Conservation (phyloP, 2,797 vertebrate species). For the Sebastes wilsoni region DNA sequence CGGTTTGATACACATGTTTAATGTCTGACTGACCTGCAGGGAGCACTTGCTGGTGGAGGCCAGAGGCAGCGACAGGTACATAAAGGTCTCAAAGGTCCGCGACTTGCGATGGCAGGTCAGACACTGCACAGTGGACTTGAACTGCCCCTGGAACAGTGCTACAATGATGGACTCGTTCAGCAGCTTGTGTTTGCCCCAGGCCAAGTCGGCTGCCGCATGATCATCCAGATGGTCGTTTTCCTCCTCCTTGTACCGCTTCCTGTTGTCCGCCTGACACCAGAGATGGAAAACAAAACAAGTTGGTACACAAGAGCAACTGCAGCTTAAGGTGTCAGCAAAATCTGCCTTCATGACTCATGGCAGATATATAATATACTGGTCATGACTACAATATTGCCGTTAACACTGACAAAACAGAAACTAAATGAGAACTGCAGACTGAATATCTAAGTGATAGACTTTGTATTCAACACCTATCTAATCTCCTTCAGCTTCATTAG, state of each 20-base stretch:
- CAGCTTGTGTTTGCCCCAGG: conserved; percentile 96
- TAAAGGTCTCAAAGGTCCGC: conserved; percentile 97
- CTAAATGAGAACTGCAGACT: background rate
- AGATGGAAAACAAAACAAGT: background rate
- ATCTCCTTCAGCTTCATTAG: conserved; percentile 9
- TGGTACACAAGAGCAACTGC: background rate
- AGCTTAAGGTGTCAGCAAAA: background rate
- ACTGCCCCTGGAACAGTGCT: conserved; percentile 96
- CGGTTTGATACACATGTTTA: background rate
- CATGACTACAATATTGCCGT: background rate
- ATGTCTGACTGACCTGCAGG: conserved; percentile 86
- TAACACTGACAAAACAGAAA: background rate
- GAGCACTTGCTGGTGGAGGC: conserved; percentile 95
- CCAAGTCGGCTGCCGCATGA: conserved; percentile 87
- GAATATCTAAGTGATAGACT: background rate
- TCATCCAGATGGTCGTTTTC: conserved; percentile 94
- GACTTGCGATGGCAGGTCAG: conserved; percentile 95
- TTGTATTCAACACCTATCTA: background rate
- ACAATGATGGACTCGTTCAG: conserved; percentile 98
- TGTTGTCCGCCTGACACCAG: conserved; percentile 90
- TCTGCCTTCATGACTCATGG: background rate
- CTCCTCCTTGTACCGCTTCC: conserved; percentile 95
- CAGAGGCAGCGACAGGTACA: conserved; percentile 94
- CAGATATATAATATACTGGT: background rate
- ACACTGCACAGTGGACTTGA: conserved; percentile 98